Evolutionary conservation across 2,113 vertebrate species (phyloP).

Genomic region (Apistogramma diplotaenia): DNA sequence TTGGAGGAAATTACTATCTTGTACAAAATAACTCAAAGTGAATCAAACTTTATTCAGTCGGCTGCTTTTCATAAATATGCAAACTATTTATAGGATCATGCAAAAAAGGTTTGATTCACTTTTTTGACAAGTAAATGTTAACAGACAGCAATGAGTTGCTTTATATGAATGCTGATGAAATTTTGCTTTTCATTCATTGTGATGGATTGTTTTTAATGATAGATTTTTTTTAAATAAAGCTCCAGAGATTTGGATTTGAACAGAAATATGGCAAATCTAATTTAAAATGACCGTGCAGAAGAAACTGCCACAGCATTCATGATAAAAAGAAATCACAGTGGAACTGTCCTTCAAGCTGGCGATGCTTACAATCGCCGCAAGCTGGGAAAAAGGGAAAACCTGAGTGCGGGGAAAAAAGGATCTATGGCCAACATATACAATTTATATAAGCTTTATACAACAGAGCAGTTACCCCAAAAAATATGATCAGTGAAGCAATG

Average conservation of each 20-base stretch:
- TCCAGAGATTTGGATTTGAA: neutral
- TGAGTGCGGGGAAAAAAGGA: neutral
- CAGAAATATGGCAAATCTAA: neutral
- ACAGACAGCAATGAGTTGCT: neutral
- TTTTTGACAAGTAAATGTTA: neutral
- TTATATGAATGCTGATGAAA: neutral
- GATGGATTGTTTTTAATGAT: conserved; percentile 7
- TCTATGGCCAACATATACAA: neutral
- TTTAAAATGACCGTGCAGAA: neutral
- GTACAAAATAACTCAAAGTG: neutral
- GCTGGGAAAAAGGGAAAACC: neutral
- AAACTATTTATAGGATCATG: neutral
- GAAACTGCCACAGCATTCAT: neutral
- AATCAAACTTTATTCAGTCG: neutral
- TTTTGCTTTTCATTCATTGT: neutral
- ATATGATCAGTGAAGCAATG: neutral
- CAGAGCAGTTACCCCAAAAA: neutral
- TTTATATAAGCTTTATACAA: neutral
- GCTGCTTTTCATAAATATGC: neutral
- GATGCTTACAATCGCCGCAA: neutral
- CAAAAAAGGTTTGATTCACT: neutral
- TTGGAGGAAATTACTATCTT: neutral
- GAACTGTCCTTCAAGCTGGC: neutral
- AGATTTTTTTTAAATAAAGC: neutral
- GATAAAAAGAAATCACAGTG: neutral